phyloP scores from a whole-genome alignment of 2,797 vertebrate species.

The Coccyzus lansbergi region DNA sequence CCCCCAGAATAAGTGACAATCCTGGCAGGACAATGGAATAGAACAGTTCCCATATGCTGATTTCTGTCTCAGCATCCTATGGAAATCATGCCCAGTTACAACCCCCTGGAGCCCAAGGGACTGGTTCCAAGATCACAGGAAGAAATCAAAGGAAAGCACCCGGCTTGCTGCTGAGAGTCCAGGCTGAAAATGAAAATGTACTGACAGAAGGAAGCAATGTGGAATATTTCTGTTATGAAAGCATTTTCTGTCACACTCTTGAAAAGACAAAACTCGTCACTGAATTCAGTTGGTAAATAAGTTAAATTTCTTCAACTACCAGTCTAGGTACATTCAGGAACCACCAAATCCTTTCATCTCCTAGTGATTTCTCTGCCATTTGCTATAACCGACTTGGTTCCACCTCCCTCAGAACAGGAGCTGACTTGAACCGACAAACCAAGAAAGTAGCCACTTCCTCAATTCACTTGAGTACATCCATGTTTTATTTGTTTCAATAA shows the following conservation, averaged over 20 bases:
- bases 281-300: not conserved
- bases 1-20: not conserved
- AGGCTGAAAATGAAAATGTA: not conserved
- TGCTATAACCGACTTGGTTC: not conserved
- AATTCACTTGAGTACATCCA: constrained; percentile 32
- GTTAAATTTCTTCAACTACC: not conserved
- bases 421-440: not conserved
- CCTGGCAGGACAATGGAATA: not conserved
- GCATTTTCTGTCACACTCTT: not conserved
- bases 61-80: not conserved
- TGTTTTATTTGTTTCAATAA: constrained; percentile 64
- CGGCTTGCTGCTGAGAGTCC: not conserved
- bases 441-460: not conserved
- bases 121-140: not conserved
- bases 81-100: not conserved
- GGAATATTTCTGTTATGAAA: not conserved
- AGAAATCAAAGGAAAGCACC: not conserved
- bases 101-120: not conserved
- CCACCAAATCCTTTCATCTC: not conserved
- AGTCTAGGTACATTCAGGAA: not conserved
- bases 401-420: not conserved
- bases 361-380: not conserved
- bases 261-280: not conserved
- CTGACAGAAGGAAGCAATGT: not conserved
- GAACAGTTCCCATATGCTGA: constrained; percentile 19